A percentile compares a stretch with the other conserved stretches of the same genome.
These are phyloP conservation scores for Acanthosepion esculentum DNA, from an alignment of 2,888 invertebrate genomes.

Conservation along the genomic window DNA sequence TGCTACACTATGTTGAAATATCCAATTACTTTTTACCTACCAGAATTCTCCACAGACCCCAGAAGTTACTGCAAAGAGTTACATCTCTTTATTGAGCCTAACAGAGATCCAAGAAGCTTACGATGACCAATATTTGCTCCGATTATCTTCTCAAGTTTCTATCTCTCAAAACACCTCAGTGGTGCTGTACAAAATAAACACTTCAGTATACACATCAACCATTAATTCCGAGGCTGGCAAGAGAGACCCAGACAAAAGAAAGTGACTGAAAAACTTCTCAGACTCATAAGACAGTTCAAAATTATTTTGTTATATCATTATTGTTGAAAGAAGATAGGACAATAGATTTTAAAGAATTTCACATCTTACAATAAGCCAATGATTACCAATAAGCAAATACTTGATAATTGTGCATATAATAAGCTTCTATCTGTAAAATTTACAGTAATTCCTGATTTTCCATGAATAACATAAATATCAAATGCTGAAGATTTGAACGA, in stretches of 20 bases:
- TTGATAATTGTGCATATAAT: too few species aligned
- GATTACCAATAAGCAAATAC: too few species aligned
- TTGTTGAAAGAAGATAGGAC: too few species aligned
- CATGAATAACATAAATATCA: too few species aligned
- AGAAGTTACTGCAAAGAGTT: not conserved
- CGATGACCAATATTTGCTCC: not conserved
- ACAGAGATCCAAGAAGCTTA: not conserved
- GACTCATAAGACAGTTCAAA: not conserved
- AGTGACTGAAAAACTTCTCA: not conserved
- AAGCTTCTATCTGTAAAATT: too few species aligned
- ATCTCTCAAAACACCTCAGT: not conserved
- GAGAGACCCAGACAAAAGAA: not conserved
- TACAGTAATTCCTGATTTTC: too few species aligned
- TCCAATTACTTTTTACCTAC: not conserved
- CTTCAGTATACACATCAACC: not conserved
- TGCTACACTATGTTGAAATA: not conserved
- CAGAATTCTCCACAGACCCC: not conserved
- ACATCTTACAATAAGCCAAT: too few species aligned
- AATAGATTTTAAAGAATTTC: too few species aligned
- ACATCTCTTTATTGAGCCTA: not conserved
- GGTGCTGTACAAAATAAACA: not conserved
- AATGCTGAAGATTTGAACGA: too few species aligned
- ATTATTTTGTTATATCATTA: not conserved
- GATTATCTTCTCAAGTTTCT: constrained; percentile 20
- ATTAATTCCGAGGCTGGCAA: not conserved